Conservation (phyloP, 2,888 invertebrate species). For the Cheiracanthium punctorium region DNA sequence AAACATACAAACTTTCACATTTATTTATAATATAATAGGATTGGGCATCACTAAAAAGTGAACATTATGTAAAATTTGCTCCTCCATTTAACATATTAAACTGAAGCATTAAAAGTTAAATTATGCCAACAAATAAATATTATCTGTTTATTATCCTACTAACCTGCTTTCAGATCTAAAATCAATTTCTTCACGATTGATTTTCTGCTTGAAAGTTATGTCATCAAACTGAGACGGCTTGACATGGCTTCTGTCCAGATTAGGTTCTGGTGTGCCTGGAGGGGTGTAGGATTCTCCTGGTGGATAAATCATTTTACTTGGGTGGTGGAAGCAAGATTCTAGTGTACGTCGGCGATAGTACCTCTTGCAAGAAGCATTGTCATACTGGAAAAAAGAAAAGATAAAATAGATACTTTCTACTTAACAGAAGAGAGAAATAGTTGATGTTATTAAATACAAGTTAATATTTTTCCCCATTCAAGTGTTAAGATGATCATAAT, state of each 20-base stretch:
- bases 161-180: constrained; percentile 72
- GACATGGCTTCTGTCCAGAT: constrained; percentile 68
- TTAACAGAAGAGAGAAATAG: neutral
- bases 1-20: too few relatives aligned
- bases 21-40: too few relatives aligned
- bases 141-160: too few relatives aligned
- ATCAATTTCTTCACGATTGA: constrained; percentile 69
- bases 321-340: constrained; percentile 90
- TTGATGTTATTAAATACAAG: neutral
- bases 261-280: constrained; percentile 74
- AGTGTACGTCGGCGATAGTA: constrained; percentile 90
- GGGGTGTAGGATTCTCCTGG: constrained; percentile 80
- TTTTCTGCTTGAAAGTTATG: constrained; percentile 66
- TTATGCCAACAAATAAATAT: too few relatives aligned
- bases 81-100: too few relatives aligned
- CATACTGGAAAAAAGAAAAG: constrained; percentile 79
- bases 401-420: too few relatives aligned
- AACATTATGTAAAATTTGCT: too few relatives aligned
- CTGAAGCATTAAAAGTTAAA: too few relatives aligned
- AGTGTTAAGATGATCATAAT: neutral
- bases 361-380: constrained; percentile 89
- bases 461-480: neutral
- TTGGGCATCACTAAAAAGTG: too few relatives aligned
- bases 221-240: constrained; percentile 71
- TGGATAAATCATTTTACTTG: constrained; percentile 95